Conservation (phyloP, 64 coral and sea anemone species). For the Pachyseris speciosa region DNA sequence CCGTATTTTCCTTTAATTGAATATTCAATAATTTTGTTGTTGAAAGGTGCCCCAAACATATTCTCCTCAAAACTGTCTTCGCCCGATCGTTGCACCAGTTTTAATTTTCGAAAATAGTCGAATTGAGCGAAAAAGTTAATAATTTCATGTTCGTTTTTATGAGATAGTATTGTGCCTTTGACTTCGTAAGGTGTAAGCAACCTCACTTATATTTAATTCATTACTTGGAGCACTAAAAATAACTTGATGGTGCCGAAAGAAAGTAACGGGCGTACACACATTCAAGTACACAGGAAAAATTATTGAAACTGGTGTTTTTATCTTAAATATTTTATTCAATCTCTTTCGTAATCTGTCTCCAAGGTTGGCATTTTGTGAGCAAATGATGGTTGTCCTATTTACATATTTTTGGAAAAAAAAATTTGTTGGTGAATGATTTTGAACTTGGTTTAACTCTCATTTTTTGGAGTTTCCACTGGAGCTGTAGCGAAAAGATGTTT, state of each 20-base stretch:
- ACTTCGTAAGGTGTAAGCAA: background rate
- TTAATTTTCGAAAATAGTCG: no score
- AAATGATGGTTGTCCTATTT: background rate
- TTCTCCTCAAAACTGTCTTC: background rate
- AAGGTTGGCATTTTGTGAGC: background rate
- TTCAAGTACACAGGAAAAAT: background rate
- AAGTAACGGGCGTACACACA: background rate
- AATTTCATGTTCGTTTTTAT: background rate
- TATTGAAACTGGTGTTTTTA: background rate
- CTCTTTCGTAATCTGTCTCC: background rate
- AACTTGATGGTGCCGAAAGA: background rate
- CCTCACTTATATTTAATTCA: background rate
- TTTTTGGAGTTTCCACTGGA: background rate
- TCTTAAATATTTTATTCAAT: background rate
- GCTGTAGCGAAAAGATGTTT: no score
- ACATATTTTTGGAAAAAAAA: background rate
- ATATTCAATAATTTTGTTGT: slow-evolving; percentile 49
- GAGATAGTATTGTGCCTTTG: background rate
- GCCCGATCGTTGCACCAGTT: background rate
- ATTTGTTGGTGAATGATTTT: background rate
- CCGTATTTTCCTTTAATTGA: slow-evolving; percentile 37
- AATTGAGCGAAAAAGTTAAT: no score
- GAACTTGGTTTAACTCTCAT: background rate
- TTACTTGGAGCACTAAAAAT: background rate
- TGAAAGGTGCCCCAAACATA: background rate